These are phyloP conservation scores for Lethrus apterus DNA, from an alignment of 1,140 invertebrate genomes.

Conservation along the genomic window DNA sequence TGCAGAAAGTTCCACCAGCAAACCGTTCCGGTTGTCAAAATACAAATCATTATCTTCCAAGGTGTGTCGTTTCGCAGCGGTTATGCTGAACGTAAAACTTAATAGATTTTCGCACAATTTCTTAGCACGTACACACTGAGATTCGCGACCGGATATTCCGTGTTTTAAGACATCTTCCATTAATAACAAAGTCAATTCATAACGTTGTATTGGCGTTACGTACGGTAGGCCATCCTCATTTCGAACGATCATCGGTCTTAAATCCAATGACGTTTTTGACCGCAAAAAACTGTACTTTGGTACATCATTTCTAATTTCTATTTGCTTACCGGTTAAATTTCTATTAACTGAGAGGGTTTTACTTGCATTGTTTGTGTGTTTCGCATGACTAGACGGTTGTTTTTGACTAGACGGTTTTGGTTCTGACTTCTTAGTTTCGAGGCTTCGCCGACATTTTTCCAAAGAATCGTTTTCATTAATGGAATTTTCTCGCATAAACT, in stretches of 20 bases:
- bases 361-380: too few species aligned
- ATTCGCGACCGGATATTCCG: constrained; percentile 59
- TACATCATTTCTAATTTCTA: too few species aligned
- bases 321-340: background rate
- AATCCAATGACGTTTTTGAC: constrained; percentile 47
- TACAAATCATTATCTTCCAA: constrained; percentile 78
- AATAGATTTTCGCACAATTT: constrained; percentile 67
- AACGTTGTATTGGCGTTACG: constrained; percentile 73
- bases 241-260: constrained; percentile 40
- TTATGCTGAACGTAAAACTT: constrained; percentile 71
- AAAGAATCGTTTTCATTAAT: constrained; percentile 18
- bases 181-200: constrained; percentile 68
- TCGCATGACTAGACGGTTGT: too few species aligned
- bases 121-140: constrained; percentile 49
- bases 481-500: constrained; percentile 33
- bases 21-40: constrained; percentile 49
- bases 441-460: constrained; percentile 7
- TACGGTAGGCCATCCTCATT: constrained; percentile 55
- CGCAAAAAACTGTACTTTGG: constrained; percentile 36
- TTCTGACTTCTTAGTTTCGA: constrained; percentile 1
- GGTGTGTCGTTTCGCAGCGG: constrained; percentile 68
- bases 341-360: too few species aligned
- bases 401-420: constrained; percentile 6
- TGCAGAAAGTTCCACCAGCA: constrained; percentile 48
- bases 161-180: constrained; percentile 74